Conservation (phyloP, 2,113 vertebrate species). For the Aviceda subcristata region DNA sequence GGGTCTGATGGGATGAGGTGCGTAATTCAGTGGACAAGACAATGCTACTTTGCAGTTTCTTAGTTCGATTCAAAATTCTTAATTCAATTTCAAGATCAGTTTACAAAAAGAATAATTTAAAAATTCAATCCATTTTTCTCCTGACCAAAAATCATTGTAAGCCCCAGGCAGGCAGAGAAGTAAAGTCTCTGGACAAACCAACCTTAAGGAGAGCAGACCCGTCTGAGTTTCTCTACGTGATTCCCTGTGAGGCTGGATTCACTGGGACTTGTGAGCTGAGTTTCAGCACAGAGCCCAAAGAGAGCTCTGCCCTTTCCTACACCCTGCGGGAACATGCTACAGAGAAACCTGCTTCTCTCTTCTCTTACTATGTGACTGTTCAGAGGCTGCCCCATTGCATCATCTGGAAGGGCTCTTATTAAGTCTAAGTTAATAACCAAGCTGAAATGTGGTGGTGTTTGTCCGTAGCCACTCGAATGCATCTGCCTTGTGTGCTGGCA, state of each 20-base stretch:
- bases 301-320: background rate
- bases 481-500: background rate
- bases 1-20: background rate
- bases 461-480: rapidly evolving
- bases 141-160: background rate
- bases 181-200: background rate
- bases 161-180: background rate
- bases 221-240: rapidly evolving
- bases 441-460: background rate
- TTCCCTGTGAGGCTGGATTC: background rate
- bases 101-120: background rate
- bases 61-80: background rate
- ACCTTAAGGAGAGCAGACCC: background rate
- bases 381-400: background rate
- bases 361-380: background rate
- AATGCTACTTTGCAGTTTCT: background rate
- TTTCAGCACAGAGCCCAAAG: background rate
- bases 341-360: background rate
- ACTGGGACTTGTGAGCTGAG: background rate
- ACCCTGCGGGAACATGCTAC: rapidly evolving
- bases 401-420: background rate
- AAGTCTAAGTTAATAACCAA: rapidly evolving
- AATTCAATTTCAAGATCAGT: background rate
- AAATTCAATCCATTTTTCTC: background rate
- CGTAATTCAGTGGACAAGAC: background rate